phyloP scores from a whole-genome alignment of 1,140 invertebrate genomes.

The Drosophila mayri region DNA sequence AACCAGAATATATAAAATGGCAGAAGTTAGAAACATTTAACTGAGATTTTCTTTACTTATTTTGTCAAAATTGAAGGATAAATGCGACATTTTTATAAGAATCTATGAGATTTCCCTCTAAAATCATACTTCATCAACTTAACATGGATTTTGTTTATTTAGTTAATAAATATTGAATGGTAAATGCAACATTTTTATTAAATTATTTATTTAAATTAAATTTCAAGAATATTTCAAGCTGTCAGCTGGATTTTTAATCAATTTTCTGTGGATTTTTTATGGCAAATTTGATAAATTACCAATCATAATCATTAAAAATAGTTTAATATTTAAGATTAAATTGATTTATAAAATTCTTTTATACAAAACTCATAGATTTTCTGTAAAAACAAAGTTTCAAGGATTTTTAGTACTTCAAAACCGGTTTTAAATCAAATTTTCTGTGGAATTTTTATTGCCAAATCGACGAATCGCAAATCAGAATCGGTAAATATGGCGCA shows the following conservation, averaged over 20 bases:
- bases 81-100: no score
- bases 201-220: neutral
- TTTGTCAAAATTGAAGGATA: fast-evolving
- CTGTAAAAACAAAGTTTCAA: neutral
- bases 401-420: neutral
- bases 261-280: neutral
- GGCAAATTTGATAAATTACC: no score
- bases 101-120: neutral
- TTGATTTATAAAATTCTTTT: neutral
- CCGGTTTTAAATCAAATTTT: conserved; percentile 18
- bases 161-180: no score
- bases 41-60: neutral
- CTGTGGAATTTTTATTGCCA: conserved; percentile 6
- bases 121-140: no score
- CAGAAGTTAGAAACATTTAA: neutral
- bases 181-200: no score
- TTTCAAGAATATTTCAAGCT: neutral
- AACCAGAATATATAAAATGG: neutral
- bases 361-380: neutral
- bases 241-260: neutral
- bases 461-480: conserved; percentile 49
- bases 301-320: neutral
- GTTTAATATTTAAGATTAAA: neutral
- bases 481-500: conserved; percentile 35
- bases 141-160: no score